Percentiles rank a stretch among this genome's conserved stretches.
These are phyloP conservation scores for Drosophila parthenogenetica DNA, from an alignment of 2,888 invertebrate genomes.

Conservation along the genomic window DNA sequence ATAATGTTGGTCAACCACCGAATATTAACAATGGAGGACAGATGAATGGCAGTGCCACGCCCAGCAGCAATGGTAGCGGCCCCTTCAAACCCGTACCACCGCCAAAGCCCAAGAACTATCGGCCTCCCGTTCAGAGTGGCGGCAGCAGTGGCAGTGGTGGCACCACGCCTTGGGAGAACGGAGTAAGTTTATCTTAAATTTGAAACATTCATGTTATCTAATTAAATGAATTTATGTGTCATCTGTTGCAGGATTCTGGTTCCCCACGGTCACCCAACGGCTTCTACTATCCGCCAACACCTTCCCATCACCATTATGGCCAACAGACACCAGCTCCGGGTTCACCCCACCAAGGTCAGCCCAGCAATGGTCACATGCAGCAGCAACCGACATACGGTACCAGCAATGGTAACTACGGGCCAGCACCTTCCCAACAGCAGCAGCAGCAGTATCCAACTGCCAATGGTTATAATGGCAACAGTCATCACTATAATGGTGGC, in stretches of 20 bases:
- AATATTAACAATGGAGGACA: slow-evolving; percentile 80
- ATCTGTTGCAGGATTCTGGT: slow-evolving; percentile 80
- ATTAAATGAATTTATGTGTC: not conserved
- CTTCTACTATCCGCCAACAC: slow-evolving; percentile 85
- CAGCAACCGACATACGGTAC: slow-evolving; percentile 69
- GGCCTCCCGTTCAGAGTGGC: slow-evolving; percentile 88
- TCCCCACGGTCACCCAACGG: slow-evolving; percentile 85
- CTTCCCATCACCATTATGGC: slow-evolving; percentile 84
- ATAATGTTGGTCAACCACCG: slow-evolving; percentile 77
- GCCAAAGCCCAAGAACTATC: slow-evolving; percentile 96
- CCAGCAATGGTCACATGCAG: slow-evolving; percentile 74
- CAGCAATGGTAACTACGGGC: slow-evolving; percentile 72
- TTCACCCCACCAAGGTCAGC: slow-evolving; percentile 78
- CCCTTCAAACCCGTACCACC: slow-evolving; percentile 96
- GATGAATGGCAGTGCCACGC: slow-evolving; percentile 71
- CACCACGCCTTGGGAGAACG: slow-evolving; percentile 86
- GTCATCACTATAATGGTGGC: slow-evolving; percentile 83
- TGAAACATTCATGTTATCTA: not conserved
- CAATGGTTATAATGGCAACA: slow-evolving; percentile 82
- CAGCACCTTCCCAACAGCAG: slow-evolving; percentile 74
- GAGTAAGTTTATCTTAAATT: slow-evolving; percentile 76
- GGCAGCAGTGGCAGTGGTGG: slow-evolving; percentile 73
- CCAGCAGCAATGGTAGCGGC: slow-evolving; percentile 81
- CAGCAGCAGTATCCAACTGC: slow-evolving; percentile 81
- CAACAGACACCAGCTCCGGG: slow-evolving; percentile 82